Percentiles rank a stretch among this genome's conserved stretches.
These are phyloP conservation scores for Manis pentadactyla DNA, from an alignment of 2,797 vertebrate genomes.

Conservation along the genomic window DNA sequence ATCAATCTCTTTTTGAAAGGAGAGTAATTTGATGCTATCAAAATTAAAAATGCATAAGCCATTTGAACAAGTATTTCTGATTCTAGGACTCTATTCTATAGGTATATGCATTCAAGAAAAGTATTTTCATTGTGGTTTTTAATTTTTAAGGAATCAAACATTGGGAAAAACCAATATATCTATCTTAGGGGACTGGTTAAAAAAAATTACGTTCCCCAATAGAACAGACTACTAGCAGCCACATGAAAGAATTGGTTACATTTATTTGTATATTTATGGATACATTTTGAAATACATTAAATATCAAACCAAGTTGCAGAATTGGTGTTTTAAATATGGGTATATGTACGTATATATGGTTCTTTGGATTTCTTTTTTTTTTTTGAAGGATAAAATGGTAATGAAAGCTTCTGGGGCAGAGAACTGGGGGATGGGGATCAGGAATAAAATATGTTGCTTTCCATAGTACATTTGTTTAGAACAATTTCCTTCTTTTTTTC, in stretches of 20 bases:
- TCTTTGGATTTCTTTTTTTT: background rate
- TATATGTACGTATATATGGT: background rate
- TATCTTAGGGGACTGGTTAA: background rate
- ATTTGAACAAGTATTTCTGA: background rate
- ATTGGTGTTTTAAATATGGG: background rate
- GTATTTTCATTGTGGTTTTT: background rate
- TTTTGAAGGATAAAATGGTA: background rate
- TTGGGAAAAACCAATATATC: background rate
- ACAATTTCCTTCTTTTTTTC: background rate
- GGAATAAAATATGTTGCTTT: background rate
- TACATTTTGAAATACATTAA: background rate
- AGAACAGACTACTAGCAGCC: background rate
- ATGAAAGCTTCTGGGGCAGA: background rate
- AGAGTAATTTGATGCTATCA: background rate
- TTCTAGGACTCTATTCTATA: background rate
- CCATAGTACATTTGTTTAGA: background rate
- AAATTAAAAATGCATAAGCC: background rate
- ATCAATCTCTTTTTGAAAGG: background rate
- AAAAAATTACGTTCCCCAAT: background rate
- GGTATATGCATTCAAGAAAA: background rate
- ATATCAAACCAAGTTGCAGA: background rate
- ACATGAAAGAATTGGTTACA: background rate
- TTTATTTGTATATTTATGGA: background rate
- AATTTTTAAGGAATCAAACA: background rate
- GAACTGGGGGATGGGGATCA: accelerated